phyloP scores from a whole-genome alignment of 2,888 invertebrate species.

The Fragum fragum region DNA sequence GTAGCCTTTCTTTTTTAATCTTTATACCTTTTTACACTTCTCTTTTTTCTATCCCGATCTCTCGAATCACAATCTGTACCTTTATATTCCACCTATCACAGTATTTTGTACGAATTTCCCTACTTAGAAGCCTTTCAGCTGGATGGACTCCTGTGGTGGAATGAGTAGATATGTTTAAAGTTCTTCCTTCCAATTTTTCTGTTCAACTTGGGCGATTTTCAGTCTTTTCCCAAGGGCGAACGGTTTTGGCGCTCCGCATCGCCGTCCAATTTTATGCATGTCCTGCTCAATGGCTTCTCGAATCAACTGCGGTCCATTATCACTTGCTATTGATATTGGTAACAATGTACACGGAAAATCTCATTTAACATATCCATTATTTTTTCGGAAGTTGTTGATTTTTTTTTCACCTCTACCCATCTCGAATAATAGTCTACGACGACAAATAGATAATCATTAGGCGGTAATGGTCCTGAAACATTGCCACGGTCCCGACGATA shows the following conservation, averaged over 20 bases:
- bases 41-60: conserved; percentile 37
- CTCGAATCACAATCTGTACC: conserved; percentile 29
- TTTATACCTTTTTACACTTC: conserved; percentile 33
- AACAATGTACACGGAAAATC: conserved; percentile 32
- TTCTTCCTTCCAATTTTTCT: conserved; percentile 49
- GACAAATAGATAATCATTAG: conserved; percentile 34
- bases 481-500: conserved; percentile 39
- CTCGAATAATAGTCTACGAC: conserved; percentile 32
- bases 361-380: conserved; percentile 1
- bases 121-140: too few species aligned
- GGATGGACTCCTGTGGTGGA: conserved; percentile 47
- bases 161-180: conserved; percentile 58
- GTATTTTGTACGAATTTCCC: conserved; percentile 60
- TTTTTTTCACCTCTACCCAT: conserved; percentile 12
- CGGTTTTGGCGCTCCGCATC: conserved; percentile 62
- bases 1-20: conserved; percentile 26
- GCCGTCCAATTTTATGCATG: conserved; percentile 40
- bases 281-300: conserved; percentile 31
- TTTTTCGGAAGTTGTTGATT: conserved; percentile 12
- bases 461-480: conserved; percentile 42
- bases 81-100: conserved; percentile 22
- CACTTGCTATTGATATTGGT: conserved; percentile 35
- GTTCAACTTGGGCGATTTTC: conserved; percentile 47
- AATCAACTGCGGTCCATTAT: conserved; percentile 57
- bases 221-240: conserved; percentile 59